A percentile compares a stretch with the other conserved stretches of the same genome.
phyloP scores from a whole-genome alignment of 2,113 vertebrate genomes.

The Microtus pennsylvanicus region DNA sequence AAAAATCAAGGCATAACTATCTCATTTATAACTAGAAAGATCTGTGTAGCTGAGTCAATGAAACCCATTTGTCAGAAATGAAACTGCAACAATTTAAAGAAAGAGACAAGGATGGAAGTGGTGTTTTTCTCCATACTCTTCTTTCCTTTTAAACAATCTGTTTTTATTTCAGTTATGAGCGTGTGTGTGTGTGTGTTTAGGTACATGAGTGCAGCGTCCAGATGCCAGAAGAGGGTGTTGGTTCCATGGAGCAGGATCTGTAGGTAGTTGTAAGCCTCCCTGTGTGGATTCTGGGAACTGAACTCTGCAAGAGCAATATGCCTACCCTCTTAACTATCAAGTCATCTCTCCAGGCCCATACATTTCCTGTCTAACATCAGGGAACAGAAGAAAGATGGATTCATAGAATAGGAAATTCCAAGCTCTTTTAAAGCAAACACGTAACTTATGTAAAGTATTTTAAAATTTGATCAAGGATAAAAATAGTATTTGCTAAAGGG shows the following conservation, averaged over 20 bases:
- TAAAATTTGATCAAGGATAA: slow-evolving; percentile 1
- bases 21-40: slow-evolving; percentile 32
- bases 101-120: not conserved
- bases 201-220: not conserved
- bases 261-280: not conserved
- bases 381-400: not conserved
- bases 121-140: not conserved
- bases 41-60: slow-evolving; percentile 8
- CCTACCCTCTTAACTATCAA: not conserved
- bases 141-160: not conserved
- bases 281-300: not conserved
- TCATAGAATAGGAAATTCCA: slow-evolving; percentile 25
- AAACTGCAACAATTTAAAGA: slow-evolving; percentile 15
- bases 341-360: not conserved
- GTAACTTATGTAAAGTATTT: not conserved
- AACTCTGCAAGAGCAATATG: not conserved
- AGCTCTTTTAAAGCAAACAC: slow-evolving; percentile 39
- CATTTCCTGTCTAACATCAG: slow-evolving; percentile 20
- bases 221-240: not conserved
- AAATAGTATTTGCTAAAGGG: not conserved
- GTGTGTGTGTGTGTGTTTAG: not conserved
- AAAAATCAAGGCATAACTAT: slow-evolving; percentile 45
- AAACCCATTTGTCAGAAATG: slow-evolving; percentile 37
- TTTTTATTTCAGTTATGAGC: not conserved
- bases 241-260: not conserved